phyloP scores from a whole-genome alignment of 2,888 invertebrate species.

The Sepioteuthis lessoniana region DNA sequence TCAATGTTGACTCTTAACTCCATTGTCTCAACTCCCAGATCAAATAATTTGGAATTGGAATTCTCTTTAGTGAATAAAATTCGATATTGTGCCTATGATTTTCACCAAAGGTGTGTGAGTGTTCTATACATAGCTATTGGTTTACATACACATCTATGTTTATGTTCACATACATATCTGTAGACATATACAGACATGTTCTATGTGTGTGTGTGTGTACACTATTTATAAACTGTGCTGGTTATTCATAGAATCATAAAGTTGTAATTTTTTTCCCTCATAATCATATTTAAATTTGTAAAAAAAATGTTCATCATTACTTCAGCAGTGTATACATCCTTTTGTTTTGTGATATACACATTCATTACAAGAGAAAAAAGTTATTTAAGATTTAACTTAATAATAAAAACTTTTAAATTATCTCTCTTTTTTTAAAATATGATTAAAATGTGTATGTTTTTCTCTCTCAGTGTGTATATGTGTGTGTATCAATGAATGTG shows the following conservation, averaged over 20 bases:
- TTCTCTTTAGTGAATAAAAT: neutral
- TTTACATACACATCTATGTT: neutral
- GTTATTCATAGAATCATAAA: too few species aligned
- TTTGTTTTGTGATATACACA: too few species aligned
- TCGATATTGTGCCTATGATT: neutral
- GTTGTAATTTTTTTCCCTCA: neutral
- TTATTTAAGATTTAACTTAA: too few species aligned
- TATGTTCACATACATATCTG: neutral
- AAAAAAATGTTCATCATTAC: too few species aligned
- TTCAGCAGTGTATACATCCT: too few species aligned
- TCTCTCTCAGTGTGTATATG: too few species aligned
- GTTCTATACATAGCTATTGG: neutral
- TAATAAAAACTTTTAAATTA: too few species aligned
- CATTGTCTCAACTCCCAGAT: neutral
- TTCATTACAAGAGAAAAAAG: too few species aligned
- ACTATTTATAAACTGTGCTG: neutral
- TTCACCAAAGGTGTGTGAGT: neutral
- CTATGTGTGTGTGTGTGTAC: neutral
- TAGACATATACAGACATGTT: neutral
- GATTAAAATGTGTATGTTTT: too few species aligned
- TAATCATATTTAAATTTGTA: neutral
- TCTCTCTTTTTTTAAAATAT: too few species aligned
- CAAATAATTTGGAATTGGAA: neutral
- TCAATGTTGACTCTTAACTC: neutral
- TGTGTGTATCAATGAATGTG: too few species aligned